Evolutionary conservation across 2,113 vertebrate species (phyloP).

Genomic region (Gnathonemus echidnorhynchus): DNA sequence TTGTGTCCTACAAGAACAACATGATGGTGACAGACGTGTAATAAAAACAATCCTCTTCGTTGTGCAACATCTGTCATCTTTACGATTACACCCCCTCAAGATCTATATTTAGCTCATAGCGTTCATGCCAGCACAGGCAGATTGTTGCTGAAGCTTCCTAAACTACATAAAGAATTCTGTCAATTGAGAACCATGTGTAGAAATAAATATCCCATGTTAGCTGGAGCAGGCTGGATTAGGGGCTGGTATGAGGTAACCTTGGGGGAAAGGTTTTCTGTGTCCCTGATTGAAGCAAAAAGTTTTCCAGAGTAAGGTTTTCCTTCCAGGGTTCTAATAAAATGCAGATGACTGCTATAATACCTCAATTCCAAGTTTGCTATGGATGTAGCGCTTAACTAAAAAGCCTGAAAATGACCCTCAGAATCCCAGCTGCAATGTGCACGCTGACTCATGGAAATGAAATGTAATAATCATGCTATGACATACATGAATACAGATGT

Average conservation of each 20-base stretch:
- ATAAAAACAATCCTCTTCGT: neutral
- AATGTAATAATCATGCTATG: neutral
- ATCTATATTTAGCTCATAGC: conserved; percentile 2
- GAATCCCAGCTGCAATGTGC: neutral
- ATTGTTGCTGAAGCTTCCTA: neutral
- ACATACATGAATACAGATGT: neutral
- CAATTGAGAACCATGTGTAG: conserved; percentile 7
- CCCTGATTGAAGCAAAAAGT: conserved; percentile 22
- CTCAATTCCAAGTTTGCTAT: neutral
- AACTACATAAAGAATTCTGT: conserved; percentile 15
- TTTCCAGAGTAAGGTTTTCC: conserved; percentile 18
- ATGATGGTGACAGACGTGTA: neutral
- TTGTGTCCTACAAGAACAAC: neutral
- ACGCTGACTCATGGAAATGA: neutral
- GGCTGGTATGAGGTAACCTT: neutral
- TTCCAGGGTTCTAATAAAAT: conserved; percentile 27
- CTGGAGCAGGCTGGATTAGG: neutral
- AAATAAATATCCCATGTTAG: conserved; percentile 23
- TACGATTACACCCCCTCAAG: neutral
- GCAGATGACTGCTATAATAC: conserved; percentile 27
- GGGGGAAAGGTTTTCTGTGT: conserved; percentile 1
- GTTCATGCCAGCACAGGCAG: neutral
- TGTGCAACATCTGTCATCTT: neutral
- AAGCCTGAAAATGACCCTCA: neutral
- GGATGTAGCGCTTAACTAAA: neutral